Evolutionary conservation across 2,113 vertebrate genomes (phyloP), one percentile per base, ranked within the genome.

Genomic region (Parotia lawesii): DNA sequence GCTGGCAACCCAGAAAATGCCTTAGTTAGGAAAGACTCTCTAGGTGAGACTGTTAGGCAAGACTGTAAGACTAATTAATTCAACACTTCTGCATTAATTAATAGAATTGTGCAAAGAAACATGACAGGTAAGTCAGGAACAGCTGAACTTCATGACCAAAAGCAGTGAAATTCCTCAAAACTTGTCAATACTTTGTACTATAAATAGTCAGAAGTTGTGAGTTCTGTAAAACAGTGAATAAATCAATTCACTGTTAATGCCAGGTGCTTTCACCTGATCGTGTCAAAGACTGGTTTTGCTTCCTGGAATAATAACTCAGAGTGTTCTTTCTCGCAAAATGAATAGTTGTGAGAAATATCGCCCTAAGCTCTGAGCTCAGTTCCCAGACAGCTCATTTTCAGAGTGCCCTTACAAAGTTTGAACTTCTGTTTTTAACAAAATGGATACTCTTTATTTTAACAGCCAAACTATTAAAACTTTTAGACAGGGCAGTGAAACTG

Each of bases 321-420:
- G 54, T 67, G 35, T 51, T 82, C n/a, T 50, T 96, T 91, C 80
- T 56, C 66, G 79, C 53, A 75, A 40, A 94, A 95, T 70, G 31
- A 82, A 58, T 60, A 58, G 50, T 50, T 60, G 38, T 71, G 50
- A 93, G 75, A 92, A 93, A 82, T 44, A 71, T 6, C 1, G 0
- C 72, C 70, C 51, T 48, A 33, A 77, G 64, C 44, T 69, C 37
- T 75, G 77, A 83, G 86, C 29, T 25, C 9, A 3, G 3, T 72
- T 91, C 62, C 61, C 75, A 92, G 79, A 78, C 61, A 93, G 45
- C 21, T 93, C 75, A 75, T 95, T 92, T 85, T 57, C 80, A 67
- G 40, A 70, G 25, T 44, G 19, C 47, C 74, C 31, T 85, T 62
- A 81, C 31, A 62, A 71, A 37, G 28, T 37, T 53, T 48, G 22